Base-by-base conservation (phyloP, 2,888 invertebrate genomes). In the Aspidapion aeneum region DNA sequence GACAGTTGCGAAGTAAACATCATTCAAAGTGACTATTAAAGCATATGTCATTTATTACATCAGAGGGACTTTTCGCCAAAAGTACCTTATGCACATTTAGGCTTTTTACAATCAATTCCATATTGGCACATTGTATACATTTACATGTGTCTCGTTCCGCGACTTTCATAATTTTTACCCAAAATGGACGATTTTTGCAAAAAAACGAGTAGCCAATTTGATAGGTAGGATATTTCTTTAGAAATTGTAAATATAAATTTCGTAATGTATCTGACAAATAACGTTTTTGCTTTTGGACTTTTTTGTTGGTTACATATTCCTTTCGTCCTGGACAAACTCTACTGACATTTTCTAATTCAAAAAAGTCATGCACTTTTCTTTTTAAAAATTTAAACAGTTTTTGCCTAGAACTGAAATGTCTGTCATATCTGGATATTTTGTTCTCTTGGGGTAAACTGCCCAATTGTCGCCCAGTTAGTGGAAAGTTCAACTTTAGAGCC, bases 101-200 rank as follows among this genome's bases (percentile, higher is more conserved):
- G 12, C 35, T 35, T 35, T 35, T 35, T 7, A 35, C 35, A 35
- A 35, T 12, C 35, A 35, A 12, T 35, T 35, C 35, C 35, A 35
- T 35, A 35, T 35, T 35, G 3, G 35, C 12, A 35, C 35, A 35
- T 35, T 12, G 35, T 35, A 35, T 35, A 35, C 57, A 57, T 21
- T 57, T 57, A 16, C 57, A 57, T 19, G 57, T 20, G 21, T 57
- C 57, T 57, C 57, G 12, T n/a, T 57, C 21, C 2, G 57, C n/a
- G 3, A 57, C 22, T 20, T 21, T 57, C 22, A 57, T 57, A 21
- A 21, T 9, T 21, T 57, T 5, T 21, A 57, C 21, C 21, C 21
- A 57, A 21, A 57, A 57, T 17, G 22, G 57, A 16, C 57, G 57
- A 21, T 9, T 7, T 35, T 35, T 35, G 21, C 20, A 9, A 57